Evolutionary conservation across 2,797 vertebrate species (phyloP), one percentile per base, ranked within the genome.

Genomic region (Tapera naevia): DNA sequence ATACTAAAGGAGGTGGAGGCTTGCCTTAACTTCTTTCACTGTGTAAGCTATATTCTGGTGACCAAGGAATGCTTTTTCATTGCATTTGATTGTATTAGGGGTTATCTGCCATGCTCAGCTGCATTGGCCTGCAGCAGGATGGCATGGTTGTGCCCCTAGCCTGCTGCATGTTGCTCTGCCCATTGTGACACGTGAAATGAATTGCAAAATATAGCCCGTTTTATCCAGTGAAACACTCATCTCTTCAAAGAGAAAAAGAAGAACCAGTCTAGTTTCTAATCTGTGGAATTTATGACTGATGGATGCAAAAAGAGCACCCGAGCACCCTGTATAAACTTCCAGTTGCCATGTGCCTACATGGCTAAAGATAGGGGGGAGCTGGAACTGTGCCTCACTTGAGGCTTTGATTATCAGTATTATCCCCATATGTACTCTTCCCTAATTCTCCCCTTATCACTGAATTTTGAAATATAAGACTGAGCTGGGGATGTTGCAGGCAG

Each of bases 101-200:
- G 10, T 30, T 72, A 75, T 70, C 33, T 65, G 56, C 41, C 3
- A 0, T 23, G n/a, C 33, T 43, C 11, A 35, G 22, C 8, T 54
- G 11, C 8, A 1, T 7, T 64, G 56, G 10, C 22, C 10, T 4
- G 51, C 33, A 51, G 67, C 43, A 17, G 33, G 41, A 50, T 2
- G 2, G 13, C 0, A 0, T 24, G 56, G 7, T 16, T 35, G 11
- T 71, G 35, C 11, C 33, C 16, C 51, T 24, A 53, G 41, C 48
- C 28, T 3, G 1, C 28, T 54, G 35, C 35, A 46, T 1, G 0
- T 41, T 58, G 23, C 58, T 70, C 33, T 82, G 43, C 23, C 32
- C 1, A 0, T 45, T 37, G 11, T n/a, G 54, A 9, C 25, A 30
- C 60, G n/a, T 0, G 0, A 62, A 87, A 25, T 21, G 13, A 64